Base-by-base conservation (phyloP, 2,113 vertebrate species). In the Buteo buteo region DNA sequence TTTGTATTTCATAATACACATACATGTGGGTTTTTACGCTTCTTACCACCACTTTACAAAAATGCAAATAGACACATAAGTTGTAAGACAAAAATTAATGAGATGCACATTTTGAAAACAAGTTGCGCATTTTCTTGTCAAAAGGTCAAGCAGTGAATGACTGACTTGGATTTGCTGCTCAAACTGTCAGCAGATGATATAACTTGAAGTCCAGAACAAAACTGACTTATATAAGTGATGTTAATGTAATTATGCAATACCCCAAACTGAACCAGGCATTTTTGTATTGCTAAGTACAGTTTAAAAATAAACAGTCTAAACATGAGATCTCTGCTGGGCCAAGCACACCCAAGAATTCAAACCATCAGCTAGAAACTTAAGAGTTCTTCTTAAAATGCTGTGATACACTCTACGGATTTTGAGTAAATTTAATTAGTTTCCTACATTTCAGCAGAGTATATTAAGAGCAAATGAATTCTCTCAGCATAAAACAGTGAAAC, bases 341-440 rank as follows among this genome's bases (percentile, higher is more conserved):
- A 82, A 70, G 65, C 34, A 78, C 18, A 69, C 17, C 36, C 40
- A 92, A 78, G 38, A 84, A 92, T 82, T 83, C 67, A 83, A n/a
- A 92, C 16, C 70, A 88, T 70, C 49, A 93, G 67, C 77, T 87
- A 85, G 50, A 95, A 91, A 54, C 5, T 32, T 32, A 91, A 86
- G 59, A 71, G 20, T 58, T 82, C 32, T 82, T 80, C 62, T 96
- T 77, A 88, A 94, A 94, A 81, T 67, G 29, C 61, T 80, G 38
- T 50, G 58, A 90, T 70, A 88, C 79, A 87, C 78, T 74, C 29
- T 7, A 44, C 55, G 42, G 78, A 80, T 86, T 96, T 85, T 78
- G 71, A 88, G 34, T 47, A 94, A 82, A 89, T 82, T 87, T 92
- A 96, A 93, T 93, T 86, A 74, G 50, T 87, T 94, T 95, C 81